Base-by-base conservation (phyloP, 2,888 invertebrate genomes). In the Agonopterix arenella region DNA sequence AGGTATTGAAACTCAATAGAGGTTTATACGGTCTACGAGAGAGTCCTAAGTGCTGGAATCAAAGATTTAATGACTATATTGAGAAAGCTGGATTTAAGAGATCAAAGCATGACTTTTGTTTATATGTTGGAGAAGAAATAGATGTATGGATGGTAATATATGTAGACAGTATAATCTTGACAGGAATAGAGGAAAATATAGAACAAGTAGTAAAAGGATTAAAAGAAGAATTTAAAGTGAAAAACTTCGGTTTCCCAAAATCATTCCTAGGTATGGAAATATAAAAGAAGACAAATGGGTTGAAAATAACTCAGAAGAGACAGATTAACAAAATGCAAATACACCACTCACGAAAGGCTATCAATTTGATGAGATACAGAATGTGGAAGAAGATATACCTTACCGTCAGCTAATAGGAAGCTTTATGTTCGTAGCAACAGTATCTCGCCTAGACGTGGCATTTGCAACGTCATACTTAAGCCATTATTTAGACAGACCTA, bases 251-350 rank as follows among this genome's bases (percentile, higher is more conserved):
- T 11, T 36, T n/a, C 8, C 44, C 38, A n/a, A 44, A 46, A n/a
- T 11, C 13, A 36, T 50, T 50, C 38, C 41, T 53, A 8, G 53
- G 50, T 13, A 53, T 50, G 53, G 50, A 53, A 53, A 50, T 38
- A 10, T 1, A 38, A 38, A 10, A 9, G 38, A n/a, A 38, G 38
- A 8, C n/a, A n/a, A 38, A 38, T 53, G 16, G n/a, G 9, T 18
- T 52, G 10, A 52, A 52, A 44, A 45, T 50, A n/a, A 48, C 47
- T 18, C 52, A 50, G 46, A 52, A 42, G 18, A 50, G 38, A 36
- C 50, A 50, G 28, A 53, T 53, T 44, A 13, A 48, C 8, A 53
- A 53, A 36, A 48, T 53, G 43, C 42, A n/a, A 11, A 16, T 5
- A 40, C 51, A 36, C 51, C 45, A 7, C 5, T 48, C 2, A 48